Conservation (phyloP, 2,797 vertebrate species). For the Corythornis leucogaster region DNA sequence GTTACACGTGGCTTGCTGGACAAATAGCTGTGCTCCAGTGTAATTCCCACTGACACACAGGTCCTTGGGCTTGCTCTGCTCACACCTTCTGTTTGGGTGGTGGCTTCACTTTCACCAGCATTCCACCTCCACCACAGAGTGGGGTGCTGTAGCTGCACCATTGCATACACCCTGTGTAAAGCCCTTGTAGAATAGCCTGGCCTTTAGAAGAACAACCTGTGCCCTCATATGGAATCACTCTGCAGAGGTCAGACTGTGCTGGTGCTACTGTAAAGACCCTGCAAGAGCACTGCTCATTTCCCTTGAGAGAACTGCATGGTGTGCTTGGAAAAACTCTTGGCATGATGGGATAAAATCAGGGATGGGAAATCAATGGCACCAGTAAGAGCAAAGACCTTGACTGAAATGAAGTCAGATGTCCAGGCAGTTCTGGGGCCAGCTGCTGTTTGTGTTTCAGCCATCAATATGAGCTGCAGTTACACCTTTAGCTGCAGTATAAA, state of each 20-base stretch:
- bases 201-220: neutral
- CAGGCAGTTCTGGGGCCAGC: neutral
- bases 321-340: neutral
- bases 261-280: neutral
- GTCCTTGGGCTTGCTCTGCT: neutral
- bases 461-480: neutral
- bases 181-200: neutral
- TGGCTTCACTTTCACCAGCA: neutral
- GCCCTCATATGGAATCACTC: neutral
- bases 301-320: neutral
- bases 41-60: neutral
- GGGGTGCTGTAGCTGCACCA: neutral
- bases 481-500: neutral
- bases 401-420: neutral
- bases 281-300: neutral
- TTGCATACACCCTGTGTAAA: neutral
- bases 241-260: neutral
- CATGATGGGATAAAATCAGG: neutral
- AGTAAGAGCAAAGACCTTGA: neutral
- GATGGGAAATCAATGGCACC: neutral
- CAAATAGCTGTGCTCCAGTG: neutral
- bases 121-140: neutral
- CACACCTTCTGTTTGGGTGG: neutral
- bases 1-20: neutral
- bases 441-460: constrained; percentile 1